Percentiles rank a stretch among this genome's conserved stretches.
phyloP scores from a whole-genome alignment of 2,888 invertebrate species.

The Campoplex nolae region DNA sequence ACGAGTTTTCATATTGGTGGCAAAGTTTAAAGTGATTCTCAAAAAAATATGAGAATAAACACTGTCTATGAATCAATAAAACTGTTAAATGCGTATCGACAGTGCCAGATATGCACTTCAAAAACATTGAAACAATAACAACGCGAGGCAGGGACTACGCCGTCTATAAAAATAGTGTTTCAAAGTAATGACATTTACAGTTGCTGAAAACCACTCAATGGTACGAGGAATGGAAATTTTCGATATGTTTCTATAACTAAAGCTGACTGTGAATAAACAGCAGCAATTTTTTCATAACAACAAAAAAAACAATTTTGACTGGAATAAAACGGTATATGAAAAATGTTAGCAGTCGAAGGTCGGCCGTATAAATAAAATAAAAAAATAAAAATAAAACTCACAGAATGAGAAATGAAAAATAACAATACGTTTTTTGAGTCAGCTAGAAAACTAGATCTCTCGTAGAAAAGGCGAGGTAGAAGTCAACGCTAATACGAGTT shows the following conservation, averaged over 20 bases:
- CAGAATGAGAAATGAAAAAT: constrained; percentile 28
- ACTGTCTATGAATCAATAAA: no score
- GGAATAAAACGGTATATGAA: background rate
- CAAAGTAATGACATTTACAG: no score
- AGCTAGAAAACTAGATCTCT: constrained; percentile 55
- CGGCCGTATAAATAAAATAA: background rate
- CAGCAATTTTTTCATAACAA: background rate
- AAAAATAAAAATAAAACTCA: background rate
- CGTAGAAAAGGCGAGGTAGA: background rate
- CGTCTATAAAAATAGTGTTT: no score
- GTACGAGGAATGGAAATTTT: background rate
- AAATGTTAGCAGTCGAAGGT: no score
- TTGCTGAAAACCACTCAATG: no score
- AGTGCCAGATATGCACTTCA: no score
- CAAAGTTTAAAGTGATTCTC: no score
- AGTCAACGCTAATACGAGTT: constrained; percentile 13
- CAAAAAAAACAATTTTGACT: background rate
- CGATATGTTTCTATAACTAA: background rate
- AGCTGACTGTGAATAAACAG: background rate
- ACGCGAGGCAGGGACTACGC: no score
- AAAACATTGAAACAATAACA: no score
- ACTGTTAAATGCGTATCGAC: no score
- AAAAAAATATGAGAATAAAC: no score
- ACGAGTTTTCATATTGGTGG: no score
- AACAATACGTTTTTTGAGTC: constrained; percentile 26